Evolutionary conservation across 2,113 vertebrate species (phyloP), one percentile per base, ranked within the genome.

Genomic region (Xenopus laevis): DNA sequence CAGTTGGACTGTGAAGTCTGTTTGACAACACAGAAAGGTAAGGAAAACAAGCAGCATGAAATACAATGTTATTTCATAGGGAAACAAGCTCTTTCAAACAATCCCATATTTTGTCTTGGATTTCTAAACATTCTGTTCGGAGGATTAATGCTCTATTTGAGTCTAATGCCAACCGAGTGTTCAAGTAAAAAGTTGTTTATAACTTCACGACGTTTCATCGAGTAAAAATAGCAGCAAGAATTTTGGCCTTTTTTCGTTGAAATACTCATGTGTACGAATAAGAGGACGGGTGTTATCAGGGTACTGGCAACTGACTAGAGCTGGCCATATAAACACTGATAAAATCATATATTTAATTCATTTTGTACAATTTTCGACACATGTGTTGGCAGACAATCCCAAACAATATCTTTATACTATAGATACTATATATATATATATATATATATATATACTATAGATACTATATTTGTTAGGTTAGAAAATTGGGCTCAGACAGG

Each of bases 191-290:
- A 89, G 89, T 40, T 87, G 88, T 86, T 80, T 84, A 84, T 85
- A 87, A 81, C 88, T 83, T 81, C 82, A 82, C 80, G 79, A 78
- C 61, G 78, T 76, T 81, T 77, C 16, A 77, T 86, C 82, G 81
- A 82, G 86, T 88, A 89, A 91, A 91, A 90, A 90, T 87, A 92
- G 87, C 89, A 90, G 89, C 89, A 88, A 87, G 80, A 89, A 81
- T 86, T 89, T 89, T 87, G 88, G 86, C 87, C 84, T 83, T 81
- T 80, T 79, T 82, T 27, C 68, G 80, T 30, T 50, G 8, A 7
- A 50, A 13, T 50, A 16, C 15, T 13, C 12, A 50, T 12, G 47
- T 7, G 10, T 16, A 10, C 47, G 10, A 40, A 40, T 40, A 40
- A 6, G 8, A 4, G 23, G 23, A 27, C 1, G 23, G 23, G 2